Conservation (phyloP, 2,888 invertebrate species). For the Sthenelais limicola region DNA sequence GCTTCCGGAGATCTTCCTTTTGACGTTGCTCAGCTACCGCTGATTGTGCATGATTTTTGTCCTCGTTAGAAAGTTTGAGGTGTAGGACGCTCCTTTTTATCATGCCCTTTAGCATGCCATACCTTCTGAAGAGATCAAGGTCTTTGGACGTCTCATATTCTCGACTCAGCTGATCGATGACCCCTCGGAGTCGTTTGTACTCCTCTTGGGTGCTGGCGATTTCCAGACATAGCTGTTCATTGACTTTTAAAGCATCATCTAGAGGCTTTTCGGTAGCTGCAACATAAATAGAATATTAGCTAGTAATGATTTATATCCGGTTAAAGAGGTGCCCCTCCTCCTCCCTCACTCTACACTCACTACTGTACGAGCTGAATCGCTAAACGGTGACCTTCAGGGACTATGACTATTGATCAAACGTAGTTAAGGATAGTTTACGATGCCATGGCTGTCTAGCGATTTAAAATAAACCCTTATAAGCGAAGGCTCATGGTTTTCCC, state of each 20-base stretch:
- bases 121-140: constrained; percentile 94
- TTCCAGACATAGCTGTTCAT: constrained; percentile 61
- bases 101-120: constrained; percentile 97
- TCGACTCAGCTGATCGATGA: constrained; percentile 73
- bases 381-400: no score
- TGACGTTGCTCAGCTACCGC: constrained; percentile 37
- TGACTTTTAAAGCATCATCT: constrained; percentile 57
- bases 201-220: constrained; percentile 59
- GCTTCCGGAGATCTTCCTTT: constrained; percentile 57
- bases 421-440: no score
- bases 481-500: no score
- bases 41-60: constrained; percentile 48
- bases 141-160: constrained; percentile 93
- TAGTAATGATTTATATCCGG: no score
- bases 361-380: no score
- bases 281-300: not conserved
- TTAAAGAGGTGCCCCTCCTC: no score
- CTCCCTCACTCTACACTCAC: no score
- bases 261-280: constrained; percentile 38
- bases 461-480: no score
- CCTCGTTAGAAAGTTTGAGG: constrained; percentile 59
- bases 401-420: no score
- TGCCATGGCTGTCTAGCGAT: no score
- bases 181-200: constrained; percentile 60
- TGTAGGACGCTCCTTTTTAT: constrained; percentile 79